Evolutionary conservation across 2,113 vertebrate genomes (phyloP), one percentile per base, ranked within the genome.

Genomic region (Plecotus auritus): DNA sequence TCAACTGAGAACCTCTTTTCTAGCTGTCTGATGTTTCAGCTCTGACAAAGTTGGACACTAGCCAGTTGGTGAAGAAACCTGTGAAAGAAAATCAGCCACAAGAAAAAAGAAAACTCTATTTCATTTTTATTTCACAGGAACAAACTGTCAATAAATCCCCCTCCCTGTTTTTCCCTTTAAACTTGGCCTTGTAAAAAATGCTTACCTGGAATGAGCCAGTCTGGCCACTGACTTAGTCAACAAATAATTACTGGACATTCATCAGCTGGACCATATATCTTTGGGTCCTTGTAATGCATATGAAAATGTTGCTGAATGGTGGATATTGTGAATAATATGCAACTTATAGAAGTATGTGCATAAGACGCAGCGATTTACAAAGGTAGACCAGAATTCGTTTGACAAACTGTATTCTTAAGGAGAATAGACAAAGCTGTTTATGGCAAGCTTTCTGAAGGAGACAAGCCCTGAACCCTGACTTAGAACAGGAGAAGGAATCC

Each of bases 1-100:
- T 98, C 97, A 98, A 96, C 97, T 91, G 97, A 98, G 98, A 98
- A 98, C 96, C 97, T 98, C 98, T 98, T 96, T 98, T 97, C 97
- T 98, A 93, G 64, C 96, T 94, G 97, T 97, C 97, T 98, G 97
- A 98, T 98, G 98, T 98, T 93, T 97, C 97, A 93, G 97, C 96
- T 97, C 96, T 98, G 96, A 97, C 45, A 9, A 93, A 98, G 96
- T 97, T 98, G 97, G 97, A 98, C 95, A 97, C 96, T 97, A 94
- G 97, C 97, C 98, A 97, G 94, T 93, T 96, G 97, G 96, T 97
- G 89, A 95, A 97, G 95, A 98, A 98, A 98, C 91, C 96, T 96
- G 97, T 96, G 95, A 94, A 97, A 98, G 92, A 93, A 98, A 98
- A 97, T 95, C 67, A 73, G 95, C 86, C 97, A 97, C 85, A 42